Evolutionary conservation across 2,888 invertebrate genomes (phyloP).

Genomic region (Clistopyga incitator): DNA sequence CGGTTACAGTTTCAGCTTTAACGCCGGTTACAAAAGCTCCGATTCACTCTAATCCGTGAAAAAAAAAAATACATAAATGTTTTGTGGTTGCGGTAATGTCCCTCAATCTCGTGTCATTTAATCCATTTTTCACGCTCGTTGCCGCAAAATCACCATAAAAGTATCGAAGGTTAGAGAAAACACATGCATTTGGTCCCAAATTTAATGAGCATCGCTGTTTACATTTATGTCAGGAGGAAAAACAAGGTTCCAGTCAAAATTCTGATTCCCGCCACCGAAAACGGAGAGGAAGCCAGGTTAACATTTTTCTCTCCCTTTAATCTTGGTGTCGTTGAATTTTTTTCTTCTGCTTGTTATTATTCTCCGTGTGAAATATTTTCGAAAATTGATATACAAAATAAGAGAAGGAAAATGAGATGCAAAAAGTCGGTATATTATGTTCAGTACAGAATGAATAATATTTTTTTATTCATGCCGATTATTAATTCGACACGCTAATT

Average conservation of each 20-base stretch:
- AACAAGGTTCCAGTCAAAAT: conserved; percentile 83
- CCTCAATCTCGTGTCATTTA: not conserved
- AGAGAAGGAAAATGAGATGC: not conserved
- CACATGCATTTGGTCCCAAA: conserved; percentile 13
- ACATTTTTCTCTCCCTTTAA: conserved; percentile 72
- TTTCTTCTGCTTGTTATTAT: conserved; percentile 30
- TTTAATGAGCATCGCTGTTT: conserved; percentile 70
- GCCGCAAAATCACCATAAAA: conserved; percentile 1
- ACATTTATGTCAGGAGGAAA: conserved; percentile 82
- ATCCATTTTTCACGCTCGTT: conserved; percentile 10
- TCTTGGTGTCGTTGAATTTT: conserved; percentile 73
- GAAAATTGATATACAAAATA: conserved; percentile 3
- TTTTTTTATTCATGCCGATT: too few relatives aligned
- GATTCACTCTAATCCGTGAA: not conserved
- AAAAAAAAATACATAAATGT: not conserved
- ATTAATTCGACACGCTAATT: not conserved
- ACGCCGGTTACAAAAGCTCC: not conserved
- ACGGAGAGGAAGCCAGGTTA: conserved; percentile 82
- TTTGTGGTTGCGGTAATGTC: not conserved
- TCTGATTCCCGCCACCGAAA: conserved; percentile 80
- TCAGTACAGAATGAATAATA: too few relatives aligned
- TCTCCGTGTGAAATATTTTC: not conserved
- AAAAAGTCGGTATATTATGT: not conserved
- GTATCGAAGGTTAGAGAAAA: conserved; percentile 1
- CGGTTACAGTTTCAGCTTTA: conserved; percentile 9